These are phyloP conservation scores for Xylocampa areola DNA, from an alignment of 2,888 invertebrate species.

Conservation along the genomic window DNA sequence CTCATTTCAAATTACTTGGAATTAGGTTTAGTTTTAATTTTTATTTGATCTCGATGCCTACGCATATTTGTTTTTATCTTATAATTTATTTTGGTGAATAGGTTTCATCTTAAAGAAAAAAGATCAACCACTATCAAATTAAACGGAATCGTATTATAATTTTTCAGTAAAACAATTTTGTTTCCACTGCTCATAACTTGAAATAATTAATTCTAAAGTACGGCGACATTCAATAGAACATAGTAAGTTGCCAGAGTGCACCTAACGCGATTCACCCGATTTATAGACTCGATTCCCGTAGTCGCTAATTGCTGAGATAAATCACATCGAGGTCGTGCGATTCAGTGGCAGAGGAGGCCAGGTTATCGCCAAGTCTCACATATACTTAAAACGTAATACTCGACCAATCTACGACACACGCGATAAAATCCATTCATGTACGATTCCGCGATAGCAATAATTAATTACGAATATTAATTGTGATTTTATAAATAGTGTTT, in stretches of 20 bases:
- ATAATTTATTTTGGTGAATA: not conserved
- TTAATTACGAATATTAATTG: slow-evolving; percentile 8
- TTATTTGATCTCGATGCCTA: not conserved
- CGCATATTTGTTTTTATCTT: not conserved
- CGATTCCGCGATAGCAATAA: slow-evolving; percentile 8
- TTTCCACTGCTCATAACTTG: not conserved
- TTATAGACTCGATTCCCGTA: slow-evolving; percentile 65
- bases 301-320: slow-evolving; percentile 78
- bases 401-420: slow-evolving; percentile 4
- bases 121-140: too few species aligned
- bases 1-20: not conserved
- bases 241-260: slow-evolving; percentile 35
- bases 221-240: slow-evolving; percentile 37
- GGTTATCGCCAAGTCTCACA: slow-evolving; percentile 75
- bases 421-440: slow-evolving; percentile 42
- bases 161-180: not conserved
- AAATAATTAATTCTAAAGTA: slow-evolving; percentile 26
- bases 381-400: slow-evolving; percentile 39
- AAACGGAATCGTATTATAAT: not conserved
- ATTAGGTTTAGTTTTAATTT: not conserved
- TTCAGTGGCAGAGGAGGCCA: slow-evolving; percentile 64
- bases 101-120: too few species aligned
- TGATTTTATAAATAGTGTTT: slow-evolving; percentile 8
- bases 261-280: slow-evolving; percentile 51
- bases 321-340: slow-evolving; percentile 75